Conservation (phyloP, 2,797 vertebrate genomes). For the Aplochiton taeniatus region DNA sequence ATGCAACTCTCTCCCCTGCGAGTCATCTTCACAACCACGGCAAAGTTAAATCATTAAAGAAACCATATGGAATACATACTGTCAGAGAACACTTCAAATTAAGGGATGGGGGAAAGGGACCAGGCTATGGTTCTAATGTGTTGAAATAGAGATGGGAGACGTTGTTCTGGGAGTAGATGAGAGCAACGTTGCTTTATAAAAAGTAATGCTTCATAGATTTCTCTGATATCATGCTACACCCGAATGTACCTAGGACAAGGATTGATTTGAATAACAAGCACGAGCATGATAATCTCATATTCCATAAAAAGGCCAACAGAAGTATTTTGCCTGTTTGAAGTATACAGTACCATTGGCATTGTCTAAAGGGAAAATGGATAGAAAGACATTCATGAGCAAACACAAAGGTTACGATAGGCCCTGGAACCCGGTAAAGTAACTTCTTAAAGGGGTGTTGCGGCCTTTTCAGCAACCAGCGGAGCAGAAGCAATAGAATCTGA, state of each 20-base stretch:
- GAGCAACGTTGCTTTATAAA: conserved; percentile 17
- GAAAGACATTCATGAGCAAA: conserved; percentile 42
- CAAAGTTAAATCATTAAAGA: conserved; percentile 89
- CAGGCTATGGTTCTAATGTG: conserved; percentile 45
- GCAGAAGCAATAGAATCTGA: conserved; percentile 70
- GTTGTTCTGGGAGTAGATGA: conserved; percentile 30
- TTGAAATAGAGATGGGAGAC: conserved; percentile 47
- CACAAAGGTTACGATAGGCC: conserved; percentile 54
- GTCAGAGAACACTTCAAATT: conserved; percentile 77
- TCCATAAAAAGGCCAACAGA: too few species aligned
- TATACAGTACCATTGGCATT: conserved; percentile 42
- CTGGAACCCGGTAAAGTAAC: conserved; percentile 50
- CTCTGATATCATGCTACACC: conserved; percentile 22
- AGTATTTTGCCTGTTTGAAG: conserved; percentile 19
- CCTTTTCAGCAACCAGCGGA: conserved; percentile 57
- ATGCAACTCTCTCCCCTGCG: conserved; percentile 79
- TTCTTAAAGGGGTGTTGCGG: conserved; percentile 58
- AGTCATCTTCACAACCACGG: conserved; percentile 82
- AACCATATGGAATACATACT: conserved; percentile 74
- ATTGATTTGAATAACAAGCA: conserved; percentile 1
- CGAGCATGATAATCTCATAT: too few species aligned
- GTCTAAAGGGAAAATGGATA: conserved; percentile 43
- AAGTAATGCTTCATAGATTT: conserved; percentile 12
- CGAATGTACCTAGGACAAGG: conserved; percentile 44
- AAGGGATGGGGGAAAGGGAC: conserved; percentile 59